phyloP scores from a whole-genome alignment of 2,113 vertebrate species.

The Tringa solitaria region DNA sequence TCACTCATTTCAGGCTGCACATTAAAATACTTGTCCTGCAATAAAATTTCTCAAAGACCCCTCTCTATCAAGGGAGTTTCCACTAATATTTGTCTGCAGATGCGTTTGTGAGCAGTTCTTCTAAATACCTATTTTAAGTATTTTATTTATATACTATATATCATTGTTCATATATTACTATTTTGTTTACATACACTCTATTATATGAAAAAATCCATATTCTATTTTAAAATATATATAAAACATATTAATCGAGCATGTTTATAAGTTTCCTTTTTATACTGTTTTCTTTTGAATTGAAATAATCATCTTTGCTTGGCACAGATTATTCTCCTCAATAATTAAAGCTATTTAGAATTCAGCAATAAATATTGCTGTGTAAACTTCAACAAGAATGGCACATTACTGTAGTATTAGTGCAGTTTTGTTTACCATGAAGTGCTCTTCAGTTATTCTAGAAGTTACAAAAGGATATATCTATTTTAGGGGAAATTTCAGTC shows the following conservation, averaged over 20 bases:
- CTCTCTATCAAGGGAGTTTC: neutral
- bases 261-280: neutral
- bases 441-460: neutral
- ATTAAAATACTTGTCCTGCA: neutral
- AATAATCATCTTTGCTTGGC: neutral
- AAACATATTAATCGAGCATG: neutral
- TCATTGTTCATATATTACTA: neutral
- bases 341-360: neutral
- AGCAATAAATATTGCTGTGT: neutral
- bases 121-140: neutral
- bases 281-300: neutral
- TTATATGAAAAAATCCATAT: neutral
- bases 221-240: neutral
- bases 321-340: neutral
- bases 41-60: neutral
- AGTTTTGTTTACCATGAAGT: neutral
- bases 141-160: neutral
- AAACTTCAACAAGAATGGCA: neutral
- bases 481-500: neutral
- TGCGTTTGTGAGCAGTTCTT: neutral
- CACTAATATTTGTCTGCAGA: neutral
- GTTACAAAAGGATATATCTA: neutral
- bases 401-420: neutral
- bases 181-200: neutral
- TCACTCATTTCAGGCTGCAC: slow-evolving; percentile 6